Evolutionary conservation across 2,113 vertebrate genomes (phyloP).

Genomic region (Dicerorhinus sumatrensis): DNA sequence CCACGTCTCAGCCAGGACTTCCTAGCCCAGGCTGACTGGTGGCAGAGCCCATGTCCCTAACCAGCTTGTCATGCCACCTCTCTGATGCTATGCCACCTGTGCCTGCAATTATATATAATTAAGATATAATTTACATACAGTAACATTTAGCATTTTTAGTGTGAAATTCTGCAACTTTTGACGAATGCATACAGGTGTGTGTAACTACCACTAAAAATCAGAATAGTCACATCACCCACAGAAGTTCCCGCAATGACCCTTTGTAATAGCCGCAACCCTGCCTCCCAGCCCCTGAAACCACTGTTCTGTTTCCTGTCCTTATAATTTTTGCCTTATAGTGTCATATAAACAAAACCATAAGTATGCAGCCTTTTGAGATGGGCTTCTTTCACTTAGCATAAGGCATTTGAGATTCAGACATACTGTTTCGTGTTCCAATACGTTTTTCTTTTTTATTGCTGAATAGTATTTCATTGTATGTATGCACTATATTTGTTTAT

Average conservation of each 20-base stretch:
- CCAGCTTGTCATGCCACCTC: background rate
- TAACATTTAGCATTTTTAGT: conserved; percentile 1
- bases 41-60: background rate
- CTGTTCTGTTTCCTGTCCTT: background rate
- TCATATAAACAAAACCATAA: background rate
- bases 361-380: background rate
- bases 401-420: background rate
- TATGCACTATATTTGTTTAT: background rate
- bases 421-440: background rate
- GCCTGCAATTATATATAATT: background rate
- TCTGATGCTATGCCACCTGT: background rate
- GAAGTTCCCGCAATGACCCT: background rate
- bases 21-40: background rate
- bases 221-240: background rate
- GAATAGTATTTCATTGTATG: background rate
- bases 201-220: background rate
- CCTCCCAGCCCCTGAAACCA: background rate
- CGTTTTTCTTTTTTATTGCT: background rate
- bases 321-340: background rate
- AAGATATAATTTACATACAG: background rate
- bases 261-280: background rate
- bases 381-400: background rate
- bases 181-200: background rate
- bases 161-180: background rate
- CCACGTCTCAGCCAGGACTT: background rate